Percentiles rank a stretch among this genome's conserved stretches.
Conservation (phyloP, 2,113 vertebrate genomes). For the Perccottus glenii region DNA sequence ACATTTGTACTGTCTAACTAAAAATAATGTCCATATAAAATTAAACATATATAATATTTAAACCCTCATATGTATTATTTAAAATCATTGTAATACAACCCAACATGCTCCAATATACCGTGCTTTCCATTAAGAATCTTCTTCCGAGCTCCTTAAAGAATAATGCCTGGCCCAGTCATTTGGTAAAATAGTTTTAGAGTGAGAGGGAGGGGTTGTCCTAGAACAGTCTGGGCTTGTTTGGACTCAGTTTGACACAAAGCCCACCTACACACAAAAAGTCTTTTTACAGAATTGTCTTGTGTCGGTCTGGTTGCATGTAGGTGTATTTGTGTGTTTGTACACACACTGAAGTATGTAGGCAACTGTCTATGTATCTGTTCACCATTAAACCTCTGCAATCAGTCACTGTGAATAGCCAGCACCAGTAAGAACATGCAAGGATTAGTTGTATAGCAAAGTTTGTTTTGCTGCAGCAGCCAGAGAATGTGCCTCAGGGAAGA, state of each 20-base stretch:
- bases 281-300: background rate
- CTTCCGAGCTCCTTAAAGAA: slow-evolving; percentile 4
- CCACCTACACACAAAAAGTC: background rate
- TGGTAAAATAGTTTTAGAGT: slow-evolving; percentile 32
- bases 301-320: slow-evolving; percentile 1
- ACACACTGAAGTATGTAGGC: slow-evolving; percentile 11
- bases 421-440: slow-evolving; percentile 70
- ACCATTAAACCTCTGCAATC: slow-evolving; percentile 27
- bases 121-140: slow-evolving; percentile 5
- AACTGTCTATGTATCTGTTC: slow-evolving; percentile 31
- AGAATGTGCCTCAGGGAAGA: slow-evolving; percentile 65
- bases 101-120: background rate
- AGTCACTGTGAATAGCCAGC: slow-evolving; percentile 32
- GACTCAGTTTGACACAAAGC: slow-evolving; percentile 38
- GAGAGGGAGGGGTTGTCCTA: slow-evolving; percentile 29
- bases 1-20: background rate
- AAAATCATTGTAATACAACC: slow-evolving; percentile 2
- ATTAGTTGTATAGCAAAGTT: slow-evolving; percentile 52
- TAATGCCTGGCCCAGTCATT: slow-evolving; percentile 14
- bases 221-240: slow-evolving; percentile 62
- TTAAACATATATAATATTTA: background rate
- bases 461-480: slow-evolving; percentile 46
- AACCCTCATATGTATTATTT: background rate
- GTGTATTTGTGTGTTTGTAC: slow-evolving; percentile 17
- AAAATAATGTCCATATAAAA: background rate